These are phyloP conservation scores for Amorpha juglandis DNA, from an alignment of 2,888 invertebrate species.

Conservation along the genomic window DNA sequence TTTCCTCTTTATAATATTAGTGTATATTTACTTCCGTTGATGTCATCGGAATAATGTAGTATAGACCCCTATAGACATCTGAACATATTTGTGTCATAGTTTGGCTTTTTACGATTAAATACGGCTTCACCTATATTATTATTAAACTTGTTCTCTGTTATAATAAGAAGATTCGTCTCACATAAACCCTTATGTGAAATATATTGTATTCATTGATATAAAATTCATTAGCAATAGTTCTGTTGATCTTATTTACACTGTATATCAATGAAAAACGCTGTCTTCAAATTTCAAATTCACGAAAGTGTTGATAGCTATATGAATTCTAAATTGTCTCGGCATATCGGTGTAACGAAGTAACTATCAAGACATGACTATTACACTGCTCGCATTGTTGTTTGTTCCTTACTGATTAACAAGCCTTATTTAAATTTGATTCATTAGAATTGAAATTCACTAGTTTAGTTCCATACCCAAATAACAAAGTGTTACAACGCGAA, in stretches of 20 bases:
- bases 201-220: neutral
- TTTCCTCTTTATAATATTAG: too few species aligned
- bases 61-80: too few species aligned
- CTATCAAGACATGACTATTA: neutral
- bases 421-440: slow-evolving; percentile 40
- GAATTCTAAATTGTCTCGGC: slow-evolving; percentile 6
- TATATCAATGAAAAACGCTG: neutral
- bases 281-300: neutral
- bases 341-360: neutral
- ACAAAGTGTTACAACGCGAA: neutral
- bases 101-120: too few species aligned
- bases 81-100: too few species aligned
- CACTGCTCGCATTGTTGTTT: slow-evolving; percentile 41
- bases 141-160: too few species aligned
- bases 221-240: neutral
- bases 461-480: slow-evolving; percentile 28
- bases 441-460: slow-evolving; percentile 36
- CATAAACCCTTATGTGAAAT: neutral
- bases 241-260: neutral
- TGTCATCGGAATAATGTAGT: too few species aligned
- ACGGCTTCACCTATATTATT: too few species aligned
- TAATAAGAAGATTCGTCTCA: too few species aligned
- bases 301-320: neutral
- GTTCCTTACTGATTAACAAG: slow-evolving; percentile 43
- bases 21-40: too few species aligned